Conservation (phyloP, 1,140 invertebrate species). For the Trinorchestia longiramus region DNA sequence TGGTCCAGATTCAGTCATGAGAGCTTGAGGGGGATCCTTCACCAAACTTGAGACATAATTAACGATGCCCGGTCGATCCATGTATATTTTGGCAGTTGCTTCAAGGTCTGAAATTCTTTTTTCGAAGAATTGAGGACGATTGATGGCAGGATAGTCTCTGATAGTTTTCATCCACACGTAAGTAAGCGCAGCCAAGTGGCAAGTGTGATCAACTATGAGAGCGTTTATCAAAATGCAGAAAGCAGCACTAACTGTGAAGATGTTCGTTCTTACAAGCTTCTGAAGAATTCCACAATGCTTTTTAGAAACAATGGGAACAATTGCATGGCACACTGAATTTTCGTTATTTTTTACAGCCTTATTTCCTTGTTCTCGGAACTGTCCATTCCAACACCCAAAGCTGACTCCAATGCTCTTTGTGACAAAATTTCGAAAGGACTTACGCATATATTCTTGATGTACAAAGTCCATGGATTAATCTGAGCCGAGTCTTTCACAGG, state of each 20-base stretch:
- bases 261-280: constrained; percentile 57
- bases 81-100: constrained; percentile 62
- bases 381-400: background rate
- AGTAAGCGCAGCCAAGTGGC: constrained; percentile 62
- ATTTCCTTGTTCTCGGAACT: constrained; percentile 58
- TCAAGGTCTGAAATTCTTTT: constrained; percentile 56
- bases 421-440: constrained; percentile 61
- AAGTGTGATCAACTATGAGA: constrained; percentile 62
- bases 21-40: constrained; percentile 56
- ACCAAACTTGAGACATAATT: constrained; percentile 56
- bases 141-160: constrained; percentile 34
- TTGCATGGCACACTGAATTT: constrained; percentile 59
- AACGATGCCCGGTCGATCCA: constrained; percentile 57
- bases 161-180: constrained; percentile 63
- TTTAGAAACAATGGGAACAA: constrained; percentile 61
- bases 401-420: constrained; percentile 59
- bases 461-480: constrained; percentile 65
- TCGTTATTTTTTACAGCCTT: constrained; percentile 56
- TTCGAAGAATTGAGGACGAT: constrained; percentile 58
- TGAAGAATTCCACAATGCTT: constrained; percentile 55
- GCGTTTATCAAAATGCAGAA: constrained; percentile 65
- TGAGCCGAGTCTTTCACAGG: constrained; percentile 61
- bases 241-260: constrained; percentile 61
- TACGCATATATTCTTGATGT: constrained; percentile 60
- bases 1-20: constrained; percentile 62